Conservation (phyloP, 2,888 invertebrate genomes). For the Melieria picta region DNA sequence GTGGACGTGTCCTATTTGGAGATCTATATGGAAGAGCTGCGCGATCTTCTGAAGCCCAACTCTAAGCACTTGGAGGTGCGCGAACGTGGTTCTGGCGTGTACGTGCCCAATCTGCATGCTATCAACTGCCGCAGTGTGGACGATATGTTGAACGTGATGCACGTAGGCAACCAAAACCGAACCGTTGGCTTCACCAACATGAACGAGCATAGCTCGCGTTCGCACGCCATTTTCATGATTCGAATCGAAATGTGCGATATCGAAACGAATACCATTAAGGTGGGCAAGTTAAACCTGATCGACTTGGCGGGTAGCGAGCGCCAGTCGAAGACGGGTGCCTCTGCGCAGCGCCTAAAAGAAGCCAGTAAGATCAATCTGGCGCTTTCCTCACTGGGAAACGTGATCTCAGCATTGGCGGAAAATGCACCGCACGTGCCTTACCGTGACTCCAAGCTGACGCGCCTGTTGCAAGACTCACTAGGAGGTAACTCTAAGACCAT, state of each 20-base stretch:
- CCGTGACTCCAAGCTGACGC: slow-evolving; percentile 95
- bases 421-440: slow-evolving; percentile 97
- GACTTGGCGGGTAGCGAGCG: slow-evolving; percentile 98
- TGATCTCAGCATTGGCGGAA: slow-evolving; percentile 96
- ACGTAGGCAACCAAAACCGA: slow-evolving; percentile 90
- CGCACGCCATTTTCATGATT: slow-evolving; percentile 98
- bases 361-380: slow-evolving; percentile 98
- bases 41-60: slow-evolving; percentile 76
- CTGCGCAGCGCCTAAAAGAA: slow-evolving; percentile 91
- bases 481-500: slow-evolving; percentile 99
- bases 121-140: slow-evolving; percentile 92
- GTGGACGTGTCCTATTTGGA: slow-evolving; percentile 97
- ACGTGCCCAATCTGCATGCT: slow-evolving; percentile 94
- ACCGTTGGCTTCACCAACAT: slow-evolving; percentile 96
- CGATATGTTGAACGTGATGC: slow-evolving; percentile 95
- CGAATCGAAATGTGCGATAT: slow-evolving; percentile 93
- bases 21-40: slow-evolving; percentile 92
- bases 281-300: slow-evolving; percentile 96
- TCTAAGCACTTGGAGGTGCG: slow-evolving; percentile 70
- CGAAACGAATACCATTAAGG: slow-evolving; percentile 72
- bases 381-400: slow-evolving; percentile 96
- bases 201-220: slow-evolving; percentile 98
- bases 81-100: slow-evolving; percentile 85
- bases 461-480: slow-evolving; percentile 95
- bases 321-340: slow-evolving; percentile 96